Percentiles rank a stretch among this genome's conserved stretches.
These are phyloP conservation scores for Odontamblyopus rebecca DNA, from an alignment of 2,797 vertebrate species.

Conservation along the genomic window DNA sequence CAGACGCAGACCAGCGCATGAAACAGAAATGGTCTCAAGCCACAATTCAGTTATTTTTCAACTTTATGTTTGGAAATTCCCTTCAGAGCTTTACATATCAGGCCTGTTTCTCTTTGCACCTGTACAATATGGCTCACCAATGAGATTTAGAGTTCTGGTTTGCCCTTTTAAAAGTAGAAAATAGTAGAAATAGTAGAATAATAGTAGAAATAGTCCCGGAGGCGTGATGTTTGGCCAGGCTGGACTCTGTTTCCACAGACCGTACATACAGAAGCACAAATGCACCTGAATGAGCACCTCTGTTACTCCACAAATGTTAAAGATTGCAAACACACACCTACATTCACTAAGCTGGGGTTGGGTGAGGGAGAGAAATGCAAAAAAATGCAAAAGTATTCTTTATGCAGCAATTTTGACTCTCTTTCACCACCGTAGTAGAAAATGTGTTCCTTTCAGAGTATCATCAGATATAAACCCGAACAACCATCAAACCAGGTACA, in stretches of 20 bases:
- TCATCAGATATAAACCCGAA: not conserved
- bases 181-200: not conserved
- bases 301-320: conserved; percentile 27
- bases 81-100: conserved; percentile 19
- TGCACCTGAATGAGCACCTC: conserved; percentile 27
- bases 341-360: not conserved
- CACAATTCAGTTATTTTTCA: conserved; percentile 38
- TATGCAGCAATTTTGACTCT: not conserved
- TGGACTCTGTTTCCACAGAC: conserved; percentile 38
- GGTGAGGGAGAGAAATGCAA: not conserved
- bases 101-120: conserved; percentile 20
- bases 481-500: not conserved
- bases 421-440: not conserved
- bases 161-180: conserved; percentile 35
- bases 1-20: conserved; percentile 18
- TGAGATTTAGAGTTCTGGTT: conserved; percentile 6
- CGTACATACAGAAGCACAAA: conserved; percentile 33
- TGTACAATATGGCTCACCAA: conserved; percentile 42
- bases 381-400: not conserved
- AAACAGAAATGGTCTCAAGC: conserved; percentile 32
- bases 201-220: conserved; percentile 11
- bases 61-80: conserved; percentile 31
- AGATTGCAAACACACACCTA: conserved; percentile 16
- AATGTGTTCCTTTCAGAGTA: not conserved
- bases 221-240: conserved; percentile 41